phyloP scores from a whole-genome alignment of 1,140 invertebrate genomes.

The Steinernema khuongi region DNA sequence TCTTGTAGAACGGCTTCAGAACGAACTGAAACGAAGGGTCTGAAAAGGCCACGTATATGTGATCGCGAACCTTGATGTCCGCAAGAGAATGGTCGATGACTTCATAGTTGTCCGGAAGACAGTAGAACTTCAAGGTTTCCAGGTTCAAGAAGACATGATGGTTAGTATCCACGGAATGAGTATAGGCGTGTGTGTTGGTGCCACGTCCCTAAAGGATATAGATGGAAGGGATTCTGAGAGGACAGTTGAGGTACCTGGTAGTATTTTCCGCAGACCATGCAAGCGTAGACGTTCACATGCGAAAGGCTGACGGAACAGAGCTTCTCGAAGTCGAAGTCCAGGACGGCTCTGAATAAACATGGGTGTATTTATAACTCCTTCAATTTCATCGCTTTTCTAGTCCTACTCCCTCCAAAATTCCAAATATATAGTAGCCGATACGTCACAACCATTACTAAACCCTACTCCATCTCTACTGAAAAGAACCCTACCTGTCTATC shows the following conservation, averaged over 20 bases:
- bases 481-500: constrained; percentile 51
- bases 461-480: too few relatives aligned
- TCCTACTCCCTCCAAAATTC: neutral
- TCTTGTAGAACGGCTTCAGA: constrained; percentile 89
- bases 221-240: constrained; percentile 30
- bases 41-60: neutral
- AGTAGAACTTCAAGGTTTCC: constrained; percentile 94
- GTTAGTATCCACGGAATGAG: constrained; percentile 89
- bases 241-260: constrained; percentile 70
- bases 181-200: constrained; percentile 95
- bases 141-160: constrained; percentile 98
- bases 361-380: too few relatives aligned
- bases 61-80: constrained; percentile 75
- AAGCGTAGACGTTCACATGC: constrained; percentile 99
- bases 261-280: constrained; percentile 98
- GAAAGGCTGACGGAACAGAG: constrained; percentile 94
- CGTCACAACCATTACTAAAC: too few relatives aligned
- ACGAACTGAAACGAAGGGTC: constrained; percentile 69
- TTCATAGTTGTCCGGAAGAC: constrained; percentile 98
- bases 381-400: constrained; percentile 15
- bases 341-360: constrained; percentile 72
- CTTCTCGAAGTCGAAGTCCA: constrained; percentile 99
- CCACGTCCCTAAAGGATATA: constrained; percentile 72
- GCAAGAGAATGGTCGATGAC: constrained; percentile 97
- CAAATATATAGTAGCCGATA: constrained; percentile 21